These are phyloP conservation scores for Pollenia amentaria DNA, from an alignment of 2,888 invertebrate species.

Conservation along the genomic window DNA sequence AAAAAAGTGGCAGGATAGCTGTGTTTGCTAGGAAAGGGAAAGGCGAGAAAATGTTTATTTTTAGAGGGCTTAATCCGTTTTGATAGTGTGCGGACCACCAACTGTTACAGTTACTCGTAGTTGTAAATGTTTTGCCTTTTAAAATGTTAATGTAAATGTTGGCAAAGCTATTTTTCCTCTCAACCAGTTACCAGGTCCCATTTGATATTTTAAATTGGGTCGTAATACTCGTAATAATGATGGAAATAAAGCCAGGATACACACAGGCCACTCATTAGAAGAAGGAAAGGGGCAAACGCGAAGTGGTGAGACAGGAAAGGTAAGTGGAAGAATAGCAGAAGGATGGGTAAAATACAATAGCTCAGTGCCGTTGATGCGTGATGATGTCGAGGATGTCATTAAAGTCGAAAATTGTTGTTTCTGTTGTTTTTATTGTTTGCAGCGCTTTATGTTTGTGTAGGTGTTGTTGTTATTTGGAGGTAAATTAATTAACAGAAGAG, in stretches of 20 bases:
- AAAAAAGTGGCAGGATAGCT: not conserved
- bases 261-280: not conserved
- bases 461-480: constrained; percentile 56
- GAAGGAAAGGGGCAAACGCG: no score
- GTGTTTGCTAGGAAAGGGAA: not conserved
- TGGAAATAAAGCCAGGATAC: constrained; percentile 21
- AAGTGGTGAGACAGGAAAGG: not conserved
- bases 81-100: constrained; percentile 26
- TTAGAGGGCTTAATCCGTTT: constrained; percentile 12
- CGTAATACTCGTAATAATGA: constrained; percentile 52
- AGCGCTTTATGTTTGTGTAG: constrained; percentile 6
- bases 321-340: no score
- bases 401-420: constrained; percentile 28
- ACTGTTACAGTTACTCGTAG: constrained; percentile 43
- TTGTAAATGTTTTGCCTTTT: constrained; percentile 51
- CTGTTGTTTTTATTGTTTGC: constrained; percentile 73
- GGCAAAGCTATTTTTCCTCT: constrained; percentile 48
- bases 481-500: constrained; percentile 73
- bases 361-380: constrained; percentile 47
- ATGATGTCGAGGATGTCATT: constrained; percentile 65
- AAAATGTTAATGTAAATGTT: constrained; percentile 59
- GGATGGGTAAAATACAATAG: constrained; percentile 23
- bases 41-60: not conserved
- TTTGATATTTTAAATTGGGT: constrained; percentile 59
- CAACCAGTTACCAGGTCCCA: constrained; percentile 21